Evolutionary conservation across 2,797 vertebrate genomes (phyloP).

Genomic region (Paramormyrops hopkinsi): DNA sequence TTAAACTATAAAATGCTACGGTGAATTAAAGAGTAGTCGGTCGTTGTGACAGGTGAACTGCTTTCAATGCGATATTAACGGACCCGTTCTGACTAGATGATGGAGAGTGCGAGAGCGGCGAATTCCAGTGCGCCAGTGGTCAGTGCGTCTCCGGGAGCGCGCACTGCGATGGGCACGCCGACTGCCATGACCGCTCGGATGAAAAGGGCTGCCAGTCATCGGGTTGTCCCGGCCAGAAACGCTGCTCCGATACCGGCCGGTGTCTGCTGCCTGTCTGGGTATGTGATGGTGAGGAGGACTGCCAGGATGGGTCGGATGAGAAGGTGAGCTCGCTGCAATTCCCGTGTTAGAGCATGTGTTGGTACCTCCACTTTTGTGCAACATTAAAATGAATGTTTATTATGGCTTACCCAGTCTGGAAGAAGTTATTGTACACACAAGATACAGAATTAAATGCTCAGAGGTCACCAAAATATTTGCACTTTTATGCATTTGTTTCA

Average conservation of each 20-base stretch:
- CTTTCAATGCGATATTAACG: neutral
- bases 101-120: slow-evolving; percentile 47
- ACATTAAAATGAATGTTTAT: neutral
- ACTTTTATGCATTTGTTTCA: neutral
- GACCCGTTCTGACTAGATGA: slow-evolving; percentile 41
- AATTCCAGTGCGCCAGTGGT: slow-evolving; percentile 71
- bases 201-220: slow-evolving; percentile 66
- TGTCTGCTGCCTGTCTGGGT: slow-evolving; percentile 77
- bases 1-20: neutral
- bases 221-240: slow-evolving; percentile 54
- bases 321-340: slow-evolving; percentile 53
- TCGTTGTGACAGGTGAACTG: neutral
- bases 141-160: slow-evolving; percentile 70
- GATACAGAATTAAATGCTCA: neutral
- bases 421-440: neutral
- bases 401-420: neutral
- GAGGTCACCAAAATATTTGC: neutral
- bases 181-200: slow-evolving; percentile 80
- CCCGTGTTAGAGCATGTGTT: neutral
- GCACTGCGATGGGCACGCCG: slow-evolving; percentile 73
- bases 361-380: neutral
- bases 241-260: slow-evolving; percentile 63
- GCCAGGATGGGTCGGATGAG: slow-evolving; percentile 77
- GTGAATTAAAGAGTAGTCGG: neutral
- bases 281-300: slow-evolving; percentile 79